These are phyloP conservation scores for Hippoglossus stenolepis DNA, from an alignment of 2,113 vertebrate genomes.

Conservation along the genomic window DNA sequence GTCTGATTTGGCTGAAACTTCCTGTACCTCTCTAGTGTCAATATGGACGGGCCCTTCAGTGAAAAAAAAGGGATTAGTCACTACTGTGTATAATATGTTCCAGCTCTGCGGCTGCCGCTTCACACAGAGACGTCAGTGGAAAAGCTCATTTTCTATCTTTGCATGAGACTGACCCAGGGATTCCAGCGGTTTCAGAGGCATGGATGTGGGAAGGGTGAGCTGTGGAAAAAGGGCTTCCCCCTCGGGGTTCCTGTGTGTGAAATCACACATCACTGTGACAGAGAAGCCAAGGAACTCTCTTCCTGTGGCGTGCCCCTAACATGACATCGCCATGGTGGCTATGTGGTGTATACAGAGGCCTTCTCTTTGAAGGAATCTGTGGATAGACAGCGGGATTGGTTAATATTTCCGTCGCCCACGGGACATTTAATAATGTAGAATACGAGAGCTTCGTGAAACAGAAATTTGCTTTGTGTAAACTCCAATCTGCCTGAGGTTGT, in stretches of 20 bases:
- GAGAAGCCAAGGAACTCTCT: conserved; percentile 62
- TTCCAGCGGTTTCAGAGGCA: conserved; percentile 52
- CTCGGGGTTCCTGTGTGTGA: conserved; percentile 18
- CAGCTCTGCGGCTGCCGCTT: conserved; percentile 20
- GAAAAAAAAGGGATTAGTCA: not conserved
- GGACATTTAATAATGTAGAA: not conserved
- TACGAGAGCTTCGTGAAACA: conserved; percentile 6
- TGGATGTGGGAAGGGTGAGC: conserved; percentile 34
- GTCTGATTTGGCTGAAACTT: not conserved
- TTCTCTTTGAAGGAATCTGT: conserved; percentile 42
- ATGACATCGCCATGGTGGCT: conserved; percentile 14
- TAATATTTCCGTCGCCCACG: conserved; percentile 29
- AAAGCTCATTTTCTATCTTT: conserved; percentile 53
- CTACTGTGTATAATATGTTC: conserved; percentile 43
- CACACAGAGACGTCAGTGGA: conserved; percentile 37
- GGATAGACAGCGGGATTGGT: conserved; percentile 1
- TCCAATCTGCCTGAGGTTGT: conserved; percentile 6
- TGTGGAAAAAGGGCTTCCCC: conserved; percentile 70
- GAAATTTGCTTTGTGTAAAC: conserved; percentile 8
- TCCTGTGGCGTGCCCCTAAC: conserved; percentile 36
- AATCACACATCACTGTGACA: conserved; percentile 61
- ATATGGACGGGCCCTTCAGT: not conserved
- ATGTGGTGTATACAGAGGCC: conserved; percentile 15
- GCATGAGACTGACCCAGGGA: conserved; percentile 33
- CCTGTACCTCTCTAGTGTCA: not conserved